A percentile compares a stretch with the other conserved stretches of the same genome.
These are phyloP conservation scores for Cydia amplana DNA, from an alignment of 1,140 invertebrate species.

Conservation along the genomic window DNA sequence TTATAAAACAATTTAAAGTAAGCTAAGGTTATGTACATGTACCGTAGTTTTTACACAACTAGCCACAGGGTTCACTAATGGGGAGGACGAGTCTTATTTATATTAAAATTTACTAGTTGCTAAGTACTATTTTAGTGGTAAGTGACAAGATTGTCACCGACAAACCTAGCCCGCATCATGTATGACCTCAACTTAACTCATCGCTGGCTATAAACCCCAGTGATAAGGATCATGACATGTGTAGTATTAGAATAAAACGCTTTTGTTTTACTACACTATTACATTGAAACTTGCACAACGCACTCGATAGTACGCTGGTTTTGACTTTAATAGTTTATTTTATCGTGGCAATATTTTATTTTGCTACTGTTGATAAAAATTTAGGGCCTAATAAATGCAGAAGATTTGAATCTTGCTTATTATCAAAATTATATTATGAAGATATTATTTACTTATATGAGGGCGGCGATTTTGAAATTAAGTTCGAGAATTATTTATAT, in stretches of 20 bases:
- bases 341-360: background rate
- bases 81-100: no score
- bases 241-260: background rate
- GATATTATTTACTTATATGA: background rate
- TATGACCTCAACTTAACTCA: background rate
- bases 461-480: background rate
- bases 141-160: background rate
- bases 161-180: background rate
- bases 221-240: slow-evolving; percentile 17
- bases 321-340: background rate
- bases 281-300: background rate
- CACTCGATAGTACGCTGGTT: background rate
- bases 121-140: no score
- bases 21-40: no score
- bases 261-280: background rate
- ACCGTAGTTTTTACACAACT: no score
- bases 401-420: background rate
- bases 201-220: background rate
- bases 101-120: no score
- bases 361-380: no score
- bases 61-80: no score
- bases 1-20: no score
- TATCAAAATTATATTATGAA: background rate
- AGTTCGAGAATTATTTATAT: background rate
- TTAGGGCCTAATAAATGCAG: no score